Base-by-base conservation (phyloP, 1,140 invertebrate species). In the Popillia japonica region DNA sequence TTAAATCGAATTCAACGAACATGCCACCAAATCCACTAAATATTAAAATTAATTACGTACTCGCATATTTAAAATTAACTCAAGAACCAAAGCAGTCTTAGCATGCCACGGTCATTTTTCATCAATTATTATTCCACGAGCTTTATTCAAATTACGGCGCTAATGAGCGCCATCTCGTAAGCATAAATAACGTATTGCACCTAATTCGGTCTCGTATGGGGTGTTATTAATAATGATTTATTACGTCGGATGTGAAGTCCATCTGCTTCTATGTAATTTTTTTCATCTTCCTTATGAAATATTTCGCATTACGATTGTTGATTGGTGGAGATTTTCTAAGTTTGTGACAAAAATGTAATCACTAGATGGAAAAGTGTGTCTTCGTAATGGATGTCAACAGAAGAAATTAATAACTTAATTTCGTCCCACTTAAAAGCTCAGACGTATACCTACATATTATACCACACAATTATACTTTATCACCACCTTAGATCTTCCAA, bases 181-280 rank as follows among this genome's bases (percentile, higher is more conserved):
- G 17, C 44, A n/a, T 48, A 48, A 48, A 48, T 48, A 48, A 48
- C 44, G 17, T 48, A 48, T 48, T 48, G 17, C 44, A 48, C 44
- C 17, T 11, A 11, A 10, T 11, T 48, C 44, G 44, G 8, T 48
- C 44, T 48, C n/a, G n/a, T 48, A 14, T 14, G 44, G 44, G 44
- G 44, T 48, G 44, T 48, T 48, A 48, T 48, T 48, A 48, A 48
- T 14, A 48, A 48, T 48, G 44, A 48, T 48, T 48, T 48, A 48
- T 48, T 48, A 48, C 11, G 3, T 10, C 0, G 44, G 44, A 48
- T 48, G 44, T n/a, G 1, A 0, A 3, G 44, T 48, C 7, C 11
- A 14, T 48, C 11, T 48, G 44, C 4, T n/a, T n/a, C n/a, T n/a
- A n/a, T n/a, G n/a, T n/a, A n/a, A n/a, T n/a, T n/a, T n/a, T n/a